Base-by-base conservation (phyloP, 2,113 vertebrate genomes). In the Sapayoa aenigma region DNA sequence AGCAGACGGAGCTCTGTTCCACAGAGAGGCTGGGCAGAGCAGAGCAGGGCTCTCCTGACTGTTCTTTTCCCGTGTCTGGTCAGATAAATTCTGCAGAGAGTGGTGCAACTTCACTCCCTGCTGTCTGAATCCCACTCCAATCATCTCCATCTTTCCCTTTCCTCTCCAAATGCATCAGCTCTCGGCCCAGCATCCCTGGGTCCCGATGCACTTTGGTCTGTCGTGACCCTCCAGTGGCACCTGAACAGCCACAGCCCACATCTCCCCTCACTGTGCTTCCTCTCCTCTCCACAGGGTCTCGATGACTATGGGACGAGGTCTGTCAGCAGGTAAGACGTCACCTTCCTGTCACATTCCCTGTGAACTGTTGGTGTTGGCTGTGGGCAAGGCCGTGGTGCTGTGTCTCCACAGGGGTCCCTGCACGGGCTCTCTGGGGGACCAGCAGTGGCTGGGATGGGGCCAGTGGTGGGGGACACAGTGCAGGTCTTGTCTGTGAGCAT, bases 261-360 rank as follows among this genome's bases (percentile, higher is more conserved):
- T 63, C 14, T 10, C 58, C 46, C 81, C 94, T 91, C 94, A 94
- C 84, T 9, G 0, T 52, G 39, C 80, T 84, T 87, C 93, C 89
- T 59, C 68, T 92, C 67, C 65, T 95, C 69, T 89, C 97, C 77
- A 30, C 97, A 98, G 98, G 98, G 97, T 47, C 97, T 98, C 9
- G 99, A 99, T 35, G 98, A 99, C 91, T 99, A 99, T 2, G 99
- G 99, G 71, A 93, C 98, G 0, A 98, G 98, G 83, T 98, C 99
- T 0, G 97, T 98, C 86, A 98, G 98, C 94, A 99, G 99, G 99
- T 99, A 98, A 99, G 98, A 81, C 19, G 24, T 55, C 37, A 15
- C 69, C 68, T 91, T 92, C 56, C 49, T 47, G 8, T 69, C 6
- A 6, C 37, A 1, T 67, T 89, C 60, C 67, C 59, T 65, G 53